Evolutionary conservation across 2,113 vertebrate species (phyloP), one percentile per base, ranked within the genome.

Genomic region (Pao palembangensis): DNA sequence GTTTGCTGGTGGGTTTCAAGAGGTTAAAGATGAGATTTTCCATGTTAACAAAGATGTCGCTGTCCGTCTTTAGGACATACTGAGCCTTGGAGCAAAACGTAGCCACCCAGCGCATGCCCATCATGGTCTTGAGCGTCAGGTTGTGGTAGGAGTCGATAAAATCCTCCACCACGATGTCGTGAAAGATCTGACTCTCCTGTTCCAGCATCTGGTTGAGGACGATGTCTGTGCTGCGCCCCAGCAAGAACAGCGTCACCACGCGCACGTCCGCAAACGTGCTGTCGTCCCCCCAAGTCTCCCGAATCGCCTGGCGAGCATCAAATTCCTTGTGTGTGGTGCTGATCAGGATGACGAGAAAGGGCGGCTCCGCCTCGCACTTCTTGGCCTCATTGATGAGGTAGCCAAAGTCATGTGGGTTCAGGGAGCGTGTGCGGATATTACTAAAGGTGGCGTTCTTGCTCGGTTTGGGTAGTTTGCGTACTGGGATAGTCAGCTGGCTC

Each of bases 1-100:
- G 95, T 82, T 99, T 98, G 72, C 94, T 94, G 78, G 91, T 92
- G 43, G 97, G 97, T 81, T 97, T 96, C 38, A 99, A 88, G 28
- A 99, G 91, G 86, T 94, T 99, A 90, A 93, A 94, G 88, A 99
- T 93, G 65, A 99, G 93, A 72, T 98, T 98, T 88, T 99, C 97
- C 95, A 99, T 98, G 90, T 99, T 98, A 83, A 99, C 96, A 79
- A 96, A 99, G 89, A 99, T 98, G 85, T 99, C 97, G 21, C 96
- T 98, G 92, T 99, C 97, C 8, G 97, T 98, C 89, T 99, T 99
- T 91, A 99, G 98, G 73, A 99, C 91, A 0, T 99, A 99, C 55
- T 96, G 95, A 49, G 95, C 94, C 84, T 95, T 95, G 41, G 95
- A 87, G 79, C 97, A 99, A 78, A 93, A 98, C 0, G 92, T 95